These are phyloP conservation scores for Rhodophaea formosa DNA, from an alignment of 2,888 invertebrate genomes.

Conservation along the genomic window DNA sequence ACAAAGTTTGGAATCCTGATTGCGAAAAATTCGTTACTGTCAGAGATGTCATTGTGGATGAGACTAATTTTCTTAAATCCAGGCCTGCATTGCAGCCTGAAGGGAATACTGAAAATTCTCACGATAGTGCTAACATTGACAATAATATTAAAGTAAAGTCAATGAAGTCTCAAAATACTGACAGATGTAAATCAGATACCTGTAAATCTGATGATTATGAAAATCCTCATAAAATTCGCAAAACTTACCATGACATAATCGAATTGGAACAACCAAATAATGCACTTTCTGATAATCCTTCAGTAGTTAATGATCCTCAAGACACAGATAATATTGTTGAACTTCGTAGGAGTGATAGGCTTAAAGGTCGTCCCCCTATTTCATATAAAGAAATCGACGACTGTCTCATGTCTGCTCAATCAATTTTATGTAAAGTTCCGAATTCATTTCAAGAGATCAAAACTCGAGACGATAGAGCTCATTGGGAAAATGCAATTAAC, in stretches of 20 bases:
- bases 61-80: neutral
- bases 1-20: conserved; percentile 16
- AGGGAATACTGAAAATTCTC: neutral
- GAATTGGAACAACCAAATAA: too few species aligned
- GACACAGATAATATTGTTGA: too few species aligned
- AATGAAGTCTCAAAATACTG: neutral
- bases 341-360: too few species aligned
- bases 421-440: conserved; percentile 16
- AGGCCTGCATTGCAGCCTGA: neutral
- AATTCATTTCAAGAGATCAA: conserved; percentile 27
- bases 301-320: too few species aligned
- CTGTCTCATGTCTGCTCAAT: neutral
- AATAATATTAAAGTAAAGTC: neutral
- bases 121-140: too few species aligned
- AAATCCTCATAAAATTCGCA: too few species aligned
- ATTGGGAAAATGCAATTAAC: conserved; percentile 20
- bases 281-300: too few species aligned
- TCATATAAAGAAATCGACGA: neutral
- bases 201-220: too few species aligned
- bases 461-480: conserved; percentile 23
- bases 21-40: conserved; percentile 9
- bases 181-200: too few species aligned
- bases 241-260: too few species aligned
- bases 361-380: too few species aligned
- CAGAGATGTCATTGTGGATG: neutral